Evolutionary conservation across 2,888 invertebrate species (phyloP), one percentile per base, ranked within the genome.

Genomic region (Oligia strigilis): DNA sequence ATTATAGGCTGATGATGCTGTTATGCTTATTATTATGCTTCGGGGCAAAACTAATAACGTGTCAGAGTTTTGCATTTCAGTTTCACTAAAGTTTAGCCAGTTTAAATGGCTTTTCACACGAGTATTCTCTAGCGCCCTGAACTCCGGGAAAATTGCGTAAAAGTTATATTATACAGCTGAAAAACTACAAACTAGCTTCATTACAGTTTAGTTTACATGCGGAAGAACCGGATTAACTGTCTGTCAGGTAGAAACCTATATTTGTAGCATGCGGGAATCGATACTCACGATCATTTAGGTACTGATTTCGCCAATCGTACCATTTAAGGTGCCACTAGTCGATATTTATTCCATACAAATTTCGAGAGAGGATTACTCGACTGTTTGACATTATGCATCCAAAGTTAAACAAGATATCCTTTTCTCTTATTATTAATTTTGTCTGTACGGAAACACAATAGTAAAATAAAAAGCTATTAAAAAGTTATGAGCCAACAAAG

Each of bases 151-250:
- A 40, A 66, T 49, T 62, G 14, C n/a, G n/a, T 2, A 58, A 58
- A 64, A 46, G 23, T 78, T 58, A 5, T 23, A 40, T 19, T 2
- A 4, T 19, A 29, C 58, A 19, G 64, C n/a, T 23, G 6, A 13
- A 46, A 40, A 46, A 43, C 23, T 58, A 29, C 14, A 52, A 84
- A 85, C 79, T 82, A 36, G 36, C 36, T 78, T 67, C 17, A 70
- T 84, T 84, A 52, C 19, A 72, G 58, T 43, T 55, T 9, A 19
- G 9, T 49, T 40, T 23, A n/a, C 9, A 46, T 29, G n/a, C 1
- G n/a, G 23, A 43, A 29, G 4, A 29, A 64, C 40, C 11, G 11
- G 49, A 43, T 11, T 4, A 74, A 13, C 14, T n/a, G 11, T 23
- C 4, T 29, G 6, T 43, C n/a, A 58, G 17, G 5, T n/a, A 0